Conservation (phyloP, 2,888 invertebrate species). For the Nomada hirtipes region DNA sequence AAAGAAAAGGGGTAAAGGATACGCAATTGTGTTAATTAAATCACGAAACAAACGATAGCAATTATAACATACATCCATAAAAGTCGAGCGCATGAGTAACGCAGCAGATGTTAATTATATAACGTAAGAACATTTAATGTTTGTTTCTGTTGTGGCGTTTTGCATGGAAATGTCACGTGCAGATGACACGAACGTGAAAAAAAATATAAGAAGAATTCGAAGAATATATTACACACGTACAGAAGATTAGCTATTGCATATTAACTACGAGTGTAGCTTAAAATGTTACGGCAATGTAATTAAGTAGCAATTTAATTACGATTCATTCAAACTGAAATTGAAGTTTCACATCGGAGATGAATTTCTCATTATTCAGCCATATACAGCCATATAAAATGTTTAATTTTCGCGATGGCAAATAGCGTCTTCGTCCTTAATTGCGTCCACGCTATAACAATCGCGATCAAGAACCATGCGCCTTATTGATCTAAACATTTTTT, state of each 20-base stretch:
- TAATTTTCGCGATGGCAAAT: too few species aligned
- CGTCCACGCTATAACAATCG: too few species aligned
- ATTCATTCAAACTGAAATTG: too few species aligned
- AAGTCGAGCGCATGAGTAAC: not conserved
- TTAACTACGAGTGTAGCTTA: not conserved
- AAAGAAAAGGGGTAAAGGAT: not conserved
- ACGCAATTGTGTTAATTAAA: not conserved
- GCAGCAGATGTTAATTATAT: conserved; percentile 46
- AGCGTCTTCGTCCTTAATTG: too few species aligned
- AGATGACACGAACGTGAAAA: conserved; percentile 2
- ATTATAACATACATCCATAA: not conserved
- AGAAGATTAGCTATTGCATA: not conserved
- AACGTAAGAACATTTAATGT: conserved; percentile 16
- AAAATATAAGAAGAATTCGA: not conserved
- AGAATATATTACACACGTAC: not conserved
- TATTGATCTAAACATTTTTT: too few species aligned
- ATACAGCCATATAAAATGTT: too few species aligned
- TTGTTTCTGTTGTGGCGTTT: not conserved
- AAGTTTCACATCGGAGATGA: too few species aligned
- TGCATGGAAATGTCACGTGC: not conserved
- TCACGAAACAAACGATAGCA: not conserved
- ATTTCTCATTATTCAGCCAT: too few species aligned
- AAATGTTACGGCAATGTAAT: too few species aligned
- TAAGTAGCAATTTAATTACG: too few species aligned
- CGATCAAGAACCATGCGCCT: too few species aligned